Evolutionary conservation across 2,888 invertebrate species (phyloP), one percentile per base, ranked within the genome.

Genomic region (Drosophila antonietae): DNA sequence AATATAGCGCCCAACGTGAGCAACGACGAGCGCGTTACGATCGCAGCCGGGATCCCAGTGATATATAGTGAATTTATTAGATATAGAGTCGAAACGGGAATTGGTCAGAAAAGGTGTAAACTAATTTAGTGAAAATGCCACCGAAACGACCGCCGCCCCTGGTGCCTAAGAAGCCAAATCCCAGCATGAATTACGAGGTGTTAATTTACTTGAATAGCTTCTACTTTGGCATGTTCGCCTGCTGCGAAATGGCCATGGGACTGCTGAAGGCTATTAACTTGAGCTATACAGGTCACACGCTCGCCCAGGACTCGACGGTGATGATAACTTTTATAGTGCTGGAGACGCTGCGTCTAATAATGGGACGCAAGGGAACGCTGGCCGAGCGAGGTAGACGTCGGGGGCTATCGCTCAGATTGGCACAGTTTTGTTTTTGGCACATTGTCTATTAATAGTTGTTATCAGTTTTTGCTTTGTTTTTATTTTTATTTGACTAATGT

Each of bases 191-290:
- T 9, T 97, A 97, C 89, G 97, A 97, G 94, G 96, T 97, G 92
- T 93, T 97, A 41, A 94, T 97, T 83, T 97, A 97, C 92, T 93
- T 97, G 72, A 97, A 97, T 93, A 96, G 96, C 47, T 97, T 97
- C 93, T 97, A 97, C 93, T 96, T 97, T 91, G 96, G 96, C 75
- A 95, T 97, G 95, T 97, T 97, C 92, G 95, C 96, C 44, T 95
- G 96, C 60, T 96, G 96, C 91, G 97, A 97, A 93, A 94, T 96
- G 78, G 95, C 96, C 55, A 96, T 97, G 95, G 96, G 96, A 70
- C 94, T 96, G 75, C 94, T 97, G 78, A 97, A 97, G 93, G 96
- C 96, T 57, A 95, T 96, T 72, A 96, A 96, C 93, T 94, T 98
- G 53, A 96, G 96, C 56, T 96, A 97, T 89, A 96, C 96, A 5